A percentile compares a stretch with the other conserved stretches of the same genome.
Conservation (phyloP, 1,140 invertebrate genomes). For the Hyles euphorbiae region DNA sequence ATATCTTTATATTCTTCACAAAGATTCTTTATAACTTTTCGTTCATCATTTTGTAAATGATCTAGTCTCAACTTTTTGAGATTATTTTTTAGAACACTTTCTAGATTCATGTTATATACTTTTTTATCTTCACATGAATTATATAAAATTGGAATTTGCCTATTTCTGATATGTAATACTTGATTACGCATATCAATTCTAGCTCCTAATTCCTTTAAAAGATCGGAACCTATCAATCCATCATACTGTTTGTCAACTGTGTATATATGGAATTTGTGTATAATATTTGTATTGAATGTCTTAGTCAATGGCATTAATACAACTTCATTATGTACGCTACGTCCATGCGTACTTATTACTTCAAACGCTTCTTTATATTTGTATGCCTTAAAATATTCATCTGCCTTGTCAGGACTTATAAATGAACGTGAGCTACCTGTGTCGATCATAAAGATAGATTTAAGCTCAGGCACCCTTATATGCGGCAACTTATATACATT, state of each 20-base stretch:
- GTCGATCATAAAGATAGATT: slow-evolving; percentile 13
- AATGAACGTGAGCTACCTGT: slow-evolving; percentile 14
- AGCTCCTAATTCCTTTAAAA: slow-evolving; percentile 25
- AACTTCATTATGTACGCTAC: slow-evolving; percentile 7
- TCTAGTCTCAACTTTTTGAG: slow-evolving; percentile 25
- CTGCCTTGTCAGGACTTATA: slow-evolving; percentile 9
- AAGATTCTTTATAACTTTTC: slow-evolving; percentile 17
- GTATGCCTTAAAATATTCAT: slow-evolving; percentile 7
- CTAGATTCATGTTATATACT: slow-evolving; percentile 5
- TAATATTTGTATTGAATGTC: slow-evolving; percentile 2
- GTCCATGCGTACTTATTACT: slow-evolving; percentile 10
- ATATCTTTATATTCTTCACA: slow-evolving; percentile 33
- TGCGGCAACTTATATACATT: slow-evolving; percentile 9
- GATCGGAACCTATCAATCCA: slow-evolving; percentile 31
- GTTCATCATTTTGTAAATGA: slow-evolving; percentile 28
- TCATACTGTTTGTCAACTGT: slow-evolving; percentile 23
- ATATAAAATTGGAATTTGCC: slow-evolving; percentile 17
- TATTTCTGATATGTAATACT: slow-evolving; percentile 16
- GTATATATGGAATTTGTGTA: slow-evolving; percentile 19
- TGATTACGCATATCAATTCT: slow-evolving; percentile 25
- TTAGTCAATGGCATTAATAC: slow-evolving; percentile 2
- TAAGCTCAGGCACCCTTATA: slow-evolving; percentile 9
- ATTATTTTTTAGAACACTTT: slow-evolving; percentile 17
- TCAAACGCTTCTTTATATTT: slow-evolving; percentile 8
- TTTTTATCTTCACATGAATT: slow-evolving; percentile 10